Evolutionary conservation across 2,113 vertebrate species (phyloP).

Genomic region (Festucalex cinctus): DNA sequence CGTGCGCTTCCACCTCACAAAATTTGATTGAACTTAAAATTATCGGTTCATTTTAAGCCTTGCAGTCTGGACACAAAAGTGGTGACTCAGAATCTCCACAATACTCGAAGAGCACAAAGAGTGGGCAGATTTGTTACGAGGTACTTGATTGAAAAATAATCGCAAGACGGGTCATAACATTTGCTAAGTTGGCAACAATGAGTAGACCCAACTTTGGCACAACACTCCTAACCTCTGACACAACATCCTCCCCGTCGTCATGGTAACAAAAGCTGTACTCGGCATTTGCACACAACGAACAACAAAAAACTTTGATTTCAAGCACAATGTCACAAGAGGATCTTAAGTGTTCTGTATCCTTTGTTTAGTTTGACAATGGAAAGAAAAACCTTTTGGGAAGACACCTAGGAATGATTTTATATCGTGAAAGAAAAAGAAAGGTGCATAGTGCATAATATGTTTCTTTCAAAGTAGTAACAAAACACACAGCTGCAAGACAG

Average conservation of each 20-base stretch:
- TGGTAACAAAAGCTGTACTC: neutral
- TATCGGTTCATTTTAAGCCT: neutral
- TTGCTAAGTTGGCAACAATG: neutral
- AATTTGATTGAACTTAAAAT: neutral
- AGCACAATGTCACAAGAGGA: neutral
- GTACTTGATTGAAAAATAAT: no score
- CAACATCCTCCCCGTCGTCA: neutral
- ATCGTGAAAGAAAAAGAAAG: neutral
- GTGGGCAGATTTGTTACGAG: no score
- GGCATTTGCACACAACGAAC: no score
- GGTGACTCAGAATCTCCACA: neutral
- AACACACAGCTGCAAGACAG: rapidly evolving
- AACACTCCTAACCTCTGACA: neutral
- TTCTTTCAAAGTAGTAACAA: neutral
- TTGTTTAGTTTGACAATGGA: neutral
- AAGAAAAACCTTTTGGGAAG: neutral
- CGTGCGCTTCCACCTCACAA: neutral
- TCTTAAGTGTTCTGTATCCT: neutral
- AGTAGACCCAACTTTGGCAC: neutral
- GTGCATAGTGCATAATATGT: neutral
- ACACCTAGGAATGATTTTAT: neutral
- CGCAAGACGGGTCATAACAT: no score
- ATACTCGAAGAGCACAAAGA: no score
- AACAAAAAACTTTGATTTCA: neutral
- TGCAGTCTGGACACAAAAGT: neutral